These are phyloP conservation scores for Callyntrura sp. DNA, from an alignment of 2,888 invertebrate species.

Conservation along the genomic window DNA sequence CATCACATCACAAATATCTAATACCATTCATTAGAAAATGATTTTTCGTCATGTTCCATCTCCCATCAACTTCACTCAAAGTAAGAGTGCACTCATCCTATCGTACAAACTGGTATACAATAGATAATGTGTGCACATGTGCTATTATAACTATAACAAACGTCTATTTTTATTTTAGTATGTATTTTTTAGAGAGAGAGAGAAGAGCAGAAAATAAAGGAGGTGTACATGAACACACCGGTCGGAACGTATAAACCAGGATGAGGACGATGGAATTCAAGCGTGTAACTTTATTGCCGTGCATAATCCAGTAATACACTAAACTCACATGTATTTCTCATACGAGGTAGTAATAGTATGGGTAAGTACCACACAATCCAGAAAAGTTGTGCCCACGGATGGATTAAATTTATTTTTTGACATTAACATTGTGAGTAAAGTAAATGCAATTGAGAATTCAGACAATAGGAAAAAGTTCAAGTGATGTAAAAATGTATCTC, in stretches of 20 bases:
- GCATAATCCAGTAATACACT: conserved; percentile 60
- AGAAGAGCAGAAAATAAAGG: conserved; percentile 18
- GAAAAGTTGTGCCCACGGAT: conserved; percentile 20
- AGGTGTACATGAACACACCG: conserved; percentile 15
- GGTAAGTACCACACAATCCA: conserved; percentile 20
- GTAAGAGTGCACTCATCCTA: not conserved
- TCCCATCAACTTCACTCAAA: conserved; percentile 10
- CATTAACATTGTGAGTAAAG: conserved; percentile 45
- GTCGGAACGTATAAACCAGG: not conserved
- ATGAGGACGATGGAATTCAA: conserved; percentile 58
- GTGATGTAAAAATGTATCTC: not conserved
- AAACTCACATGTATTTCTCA: not conserved
- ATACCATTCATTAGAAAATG: conserved; percentile 13
- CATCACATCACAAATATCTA: not conserved
- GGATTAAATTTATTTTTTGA: conserved; percentile 37
- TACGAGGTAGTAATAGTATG: not conserved
- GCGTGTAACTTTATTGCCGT: conserved; percentile 68
- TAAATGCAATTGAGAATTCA: conserved; percentile 42
- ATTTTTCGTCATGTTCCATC: not conserved
- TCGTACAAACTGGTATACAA: not conserved
- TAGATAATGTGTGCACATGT: not conserved
- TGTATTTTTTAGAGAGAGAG: not conserved
- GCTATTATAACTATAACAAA: not conserved
- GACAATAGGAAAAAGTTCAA: conserved; percentile 49
- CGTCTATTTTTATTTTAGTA: conserved; percentile 23